Evolutionary conservation across 2,888 invertebrate species (phyloP).

Genomic region (Rhamphomyia laevipes): DNA sequence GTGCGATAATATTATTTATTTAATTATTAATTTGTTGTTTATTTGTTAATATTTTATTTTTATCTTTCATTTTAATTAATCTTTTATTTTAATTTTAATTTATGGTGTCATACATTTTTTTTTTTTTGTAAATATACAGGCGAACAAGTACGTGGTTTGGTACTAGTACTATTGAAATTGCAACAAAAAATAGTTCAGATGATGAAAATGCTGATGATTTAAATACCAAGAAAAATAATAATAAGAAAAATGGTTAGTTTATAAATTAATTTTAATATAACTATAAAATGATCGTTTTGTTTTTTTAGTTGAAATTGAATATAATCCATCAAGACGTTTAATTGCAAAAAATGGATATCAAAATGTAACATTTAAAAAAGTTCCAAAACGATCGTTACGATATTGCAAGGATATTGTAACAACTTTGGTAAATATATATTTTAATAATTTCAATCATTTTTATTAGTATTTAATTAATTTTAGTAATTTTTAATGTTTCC

Average conservation of each 20-base stretch:
- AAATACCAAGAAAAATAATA: neutral
- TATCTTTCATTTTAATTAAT: too few relatives aligned
- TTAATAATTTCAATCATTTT: neutral
- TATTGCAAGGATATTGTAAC: constrained; percentile 76
- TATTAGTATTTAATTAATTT: too few relatives aligned
- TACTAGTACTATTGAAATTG: neutral
- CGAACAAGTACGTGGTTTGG: too few relatives aligned
- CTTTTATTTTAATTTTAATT: too few relatives aligned
- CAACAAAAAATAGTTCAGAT: neutral
- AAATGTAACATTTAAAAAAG: constrained; percentile 29
- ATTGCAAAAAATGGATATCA: constrained; percentile 33
- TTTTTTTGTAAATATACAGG: too few relatives aligned
- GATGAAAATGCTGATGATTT: neutral
- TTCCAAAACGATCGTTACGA: constrained; percentile 53
- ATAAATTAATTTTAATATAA: neutral
- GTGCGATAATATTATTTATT: too few relatives aligned
- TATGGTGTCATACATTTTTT: too few relatives aligned
- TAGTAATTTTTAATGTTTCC: too few relatives aligned
- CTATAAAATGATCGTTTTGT: neutral
- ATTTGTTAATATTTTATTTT: too few relatives aligned
- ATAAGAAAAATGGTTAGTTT: too few relatives aligned
- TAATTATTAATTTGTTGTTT: too few relatives aligned
- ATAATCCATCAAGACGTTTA: constrained; percentile 20
- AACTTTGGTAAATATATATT: constrained; percentile 72
- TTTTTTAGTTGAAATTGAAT: neutral